phyloP scores from a whole-genome alignment of 2,113 vertebrate species.

The Gambusia affinis region DNA sequence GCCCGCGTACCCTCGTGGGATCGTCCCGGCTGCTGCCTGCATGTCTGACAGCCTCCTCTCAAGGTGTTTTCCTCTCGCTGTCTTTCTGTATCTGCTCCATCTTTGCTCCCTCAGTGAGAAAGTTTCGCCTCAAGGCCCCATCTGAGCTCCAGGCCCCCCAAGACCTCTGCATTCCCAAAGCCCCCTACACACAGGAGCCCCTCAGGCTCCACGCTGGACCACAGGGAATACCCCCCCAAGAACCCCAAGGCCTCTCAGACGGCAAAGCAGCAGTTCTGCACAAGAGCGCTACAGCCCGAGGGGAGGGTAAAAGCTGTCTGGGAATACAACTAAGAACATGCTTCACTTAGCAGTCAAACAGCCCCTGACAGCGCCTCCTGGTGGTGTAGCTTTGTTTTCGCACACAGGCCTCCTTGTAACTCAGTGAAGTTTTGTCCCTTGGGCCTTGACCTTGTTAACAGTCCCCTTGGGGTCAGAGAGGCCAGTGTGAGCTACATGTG shows the following conservation, averaged over 20 bases:
- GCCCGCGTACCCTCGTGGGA: constrained; percentile 60
- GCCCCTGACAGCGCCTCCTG: constrained; percentile 71
- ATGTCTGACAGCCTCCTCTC: constrained; percentile 72
- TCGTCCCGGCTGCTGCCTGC: constrained; percentile 61
- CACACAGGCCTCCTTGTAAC: constrained; percentile 48
- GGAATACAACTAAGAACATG: constrained; percentile 73
- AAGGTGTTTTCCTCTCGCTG: constrained; percentile 74
- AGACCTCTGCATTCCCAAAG: constrained; percentile 74
- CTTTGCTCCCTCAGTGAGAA: constrained; percentile 72
- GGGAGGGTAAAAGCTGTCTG: constrained; percentile 64
- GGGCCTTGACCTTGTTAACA: constrained; percentile 73
- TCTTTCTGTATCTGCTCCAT: constrained; percentile 63
- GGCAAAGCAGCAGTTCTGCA: constrained; percentile 69
- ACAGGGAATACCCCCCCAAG: constrained; percentile 71
- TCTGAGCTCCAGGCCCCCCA: constrained; percentile 80
- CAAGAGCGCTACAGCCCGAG: constrained; percentile 60
- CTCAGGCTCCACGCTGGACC: constrained; percentile 70
- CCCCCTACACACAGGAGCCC: constrained; percentile 70
- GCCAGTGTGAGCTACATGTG: constrained; percentile 60
- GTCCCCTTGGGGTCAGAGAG: constrained; percentile 60
- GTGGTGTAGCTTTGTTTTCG: constrained; percentile 59
- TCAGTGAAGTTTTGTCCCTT: constrained; percentile 60
- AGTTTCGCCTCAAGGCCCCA: constrained; percentile 74
- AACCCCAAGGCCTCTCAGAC: constrained; percentile 75
- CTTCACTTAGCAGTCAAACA: constrained; percentile 59